These are phyloP conservation scores for Macaca fascicularis DNA, from an alignment of 2,113 vertebrate species.

Conservation along the genomic window T2T-MFA8v1.1 NC_088377.1:26378001-26378500, in stretches of 20 bases:
- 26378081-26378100: background rate
- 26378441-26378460: background rate
- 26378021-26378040: background rate
- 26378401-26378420: rapidly evolving
- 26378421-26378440: background rate
- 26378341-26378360: background rate
- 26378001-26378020: background rate
- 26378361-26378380: background rate
- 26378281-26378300: background rate
- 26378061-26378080: background rate
- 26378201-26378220: background rate
- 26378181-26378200: background rate
- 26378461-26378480: background rate
- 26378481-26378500: background rate
- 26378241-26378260: background rate
- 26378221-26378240: background rate
- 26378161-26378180: background rate
- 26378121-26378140: background rate
- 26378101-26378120: background rate
- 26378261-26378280: background rate
- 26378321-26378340: background rate
- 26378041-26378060: background rate
- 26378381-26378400: background rate
- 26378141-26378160: background rate
- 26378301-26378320: background rate